Conservation (phyloP, 2,113 vertebrate species). For the Colius striatus region DNA sequence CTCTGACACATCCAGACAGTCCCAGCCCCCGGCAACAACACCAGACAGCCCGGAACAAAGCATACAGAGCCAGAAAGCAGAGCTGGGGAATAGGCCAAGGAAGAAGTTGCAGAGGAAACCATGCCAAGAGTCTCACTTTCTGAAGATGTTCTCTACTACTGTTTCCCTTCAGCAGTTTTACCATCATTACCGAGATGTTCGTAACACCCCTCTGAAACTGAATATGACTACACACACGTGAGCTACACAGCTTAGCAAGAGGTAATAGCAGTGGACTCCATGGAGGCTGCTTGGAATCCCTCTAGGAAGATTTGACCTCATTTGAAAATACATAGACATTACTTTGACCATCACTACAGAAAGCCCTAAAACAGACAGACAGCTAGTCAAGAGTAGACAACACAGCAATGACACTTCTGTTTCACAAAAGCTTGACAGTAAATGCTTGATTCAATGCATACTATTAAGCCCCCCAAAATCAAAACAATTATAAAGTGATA, state of each 20-base stretch:
- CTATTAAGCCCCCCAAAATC: constrained; percentile 58
- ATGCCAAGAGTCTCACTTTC: background rate
- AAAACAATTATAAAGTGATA: constrained; percentile 59
- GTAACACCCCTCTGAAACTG: background rate
- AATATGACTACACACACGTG: accelerated
- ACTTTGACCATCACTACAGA: background rate
- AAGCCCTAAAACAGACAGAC: background rate
- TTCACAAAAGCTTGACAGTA: constrained; percentile 19
- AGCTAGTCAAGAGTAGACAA: background rate
- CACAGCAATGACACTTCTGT: background rate
- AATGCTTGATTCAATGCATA: constrained; percentile 37
- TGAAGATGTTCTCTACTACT: background rate
- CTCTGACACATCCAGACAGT: background rate
- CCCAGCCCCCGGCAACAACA: background rate
- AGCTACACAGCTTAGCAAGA: background rate
- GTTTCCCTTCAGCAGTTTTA: background rate
- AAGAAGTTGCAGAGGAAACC: background rate
- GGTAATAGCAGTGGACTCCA: background rate
- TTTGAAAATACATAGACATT: background rate
- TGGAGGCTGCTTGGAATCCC: background rate
- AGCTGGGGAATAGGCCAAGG: background rate
- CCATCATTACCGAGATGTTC: background rate
- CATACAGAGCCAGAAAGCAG: background rate
- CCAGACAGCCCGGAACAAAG: background rate
- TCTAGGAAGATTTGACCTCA: background rate